Base-by-base conservation (phyloP, 2,888 invertebrate species). In the Chouioia cunea region DNA sequence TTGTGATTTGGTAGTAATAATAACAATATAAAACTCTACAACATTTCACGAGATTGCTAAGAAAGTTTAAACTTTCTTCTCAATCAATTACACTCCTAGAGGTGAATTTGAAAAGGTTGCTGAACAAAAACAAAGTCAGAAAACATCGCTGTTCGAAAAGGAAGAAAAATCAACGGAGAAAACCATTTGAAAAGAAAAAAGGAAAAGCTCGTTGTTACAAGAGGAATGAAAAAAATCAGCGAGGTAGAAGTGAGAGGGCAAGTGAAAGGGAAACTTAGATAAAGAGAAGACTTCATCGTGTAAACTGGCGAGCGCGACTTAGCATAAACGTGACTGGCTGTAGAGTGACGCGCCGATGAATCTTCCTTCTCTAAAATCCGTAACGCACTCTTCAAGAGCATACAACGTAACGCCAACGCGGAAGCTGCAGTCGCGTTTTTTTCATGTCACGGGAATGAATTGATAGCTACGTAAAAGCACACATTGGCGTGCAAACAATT, bases 221-320 rank as follows among this genome's bases (percentile, higher is more conserved):
- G 60, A 14, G 10, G 22, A 43, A 8, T 16, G 23, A 22, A 54
- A 12, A 44, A 18, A 66, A 53, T 8, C 18, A 57, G 27, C 27
- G 27, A 27, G 62, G 62, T 47, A 62, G 54, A 59, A 70, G 65
- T 60, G 54, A 57, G 56, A 46, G 60, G 52, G 57, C 59, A 62
- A 62, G 71, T 66, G 66, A 71, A 71, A 71, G 66, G 66, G 57
- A 71, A 71, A 57, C 52, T 44, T 1, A 70, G 50, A 70, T 65
- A 66, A 63, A 66, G 36, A 36, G 62, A 66, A 71, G 62, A 62
- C 47, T 50, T 54, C 43, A 65, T 54, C 64, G 47, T 43, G 54
- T 22, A 43, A 64, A 58, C 54, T 56, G 64, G 50, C 44, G 50
- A 47, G 14, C 23, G 47, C 14, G 23, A 48, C 53, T 65, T 65